Percentiles rank a stretch among this genome's conserved stretches.
Evolutionary conservation across 2,113 vertebrate species (phyloP).

Genomic region (Oreocharis arfaki): DNA sequence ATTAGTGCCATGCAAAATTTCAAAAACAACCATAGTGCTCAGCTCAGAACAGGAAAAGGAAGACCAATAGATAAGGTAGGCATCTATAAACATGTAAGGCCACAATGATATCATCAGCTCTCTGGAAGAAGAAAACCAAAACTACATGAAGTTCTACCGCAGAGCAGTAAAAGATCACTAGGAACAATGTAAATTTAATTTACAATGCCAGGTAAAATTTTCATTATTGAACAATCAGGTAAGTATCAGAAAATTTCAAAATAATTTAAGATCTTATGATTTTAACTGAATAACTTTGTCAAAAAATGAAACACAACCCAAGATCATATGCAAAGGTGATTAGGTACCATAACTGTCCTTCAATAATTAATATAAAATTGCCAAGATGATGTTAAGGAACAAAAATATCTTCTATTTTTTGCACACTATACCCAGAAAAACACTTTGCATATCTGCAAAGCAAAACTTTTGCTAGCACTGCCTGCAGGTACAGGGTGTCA

Average conservation of each 20-base stretch:
- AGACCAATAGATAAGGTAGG: neutral
- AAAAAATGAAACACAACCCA: neutral
- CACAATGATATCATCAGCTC: neutral
- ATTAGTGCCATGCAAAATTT: neutral
- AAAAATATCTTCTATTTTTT: neutral
- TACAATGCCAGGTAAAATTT: neutral
- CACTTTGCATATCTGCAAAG: neutral
- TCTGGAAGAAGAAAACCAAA: neutral
- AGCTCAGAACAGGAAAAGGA: neutral
- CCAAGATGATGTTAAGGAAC: neutral
- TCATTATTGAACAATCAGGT: neutral
- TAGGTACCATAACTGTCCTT: neutral
- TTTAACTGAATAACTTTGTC: neutral
- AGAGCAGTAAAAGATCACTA: neutral
- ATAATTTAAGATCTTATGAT: neutral
- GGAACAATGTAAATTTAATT: neutral
- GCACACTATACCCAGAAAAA: neutral
- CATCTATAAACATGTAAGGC: neutral
- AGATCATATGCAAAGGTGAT: neutral
- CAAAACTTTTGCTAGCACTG: neutral
- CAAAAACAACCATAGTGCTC: accelerated
- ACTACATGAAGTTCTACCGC: neutral
- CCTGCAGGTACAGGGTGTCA: neutral
- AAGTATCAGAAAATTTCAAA: neutral
- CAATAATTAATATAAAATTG: neutral